Conservation (phyloP, 2,113 vertebrate genomes). For the Lycocorax pyrrhopterus region DNA sequence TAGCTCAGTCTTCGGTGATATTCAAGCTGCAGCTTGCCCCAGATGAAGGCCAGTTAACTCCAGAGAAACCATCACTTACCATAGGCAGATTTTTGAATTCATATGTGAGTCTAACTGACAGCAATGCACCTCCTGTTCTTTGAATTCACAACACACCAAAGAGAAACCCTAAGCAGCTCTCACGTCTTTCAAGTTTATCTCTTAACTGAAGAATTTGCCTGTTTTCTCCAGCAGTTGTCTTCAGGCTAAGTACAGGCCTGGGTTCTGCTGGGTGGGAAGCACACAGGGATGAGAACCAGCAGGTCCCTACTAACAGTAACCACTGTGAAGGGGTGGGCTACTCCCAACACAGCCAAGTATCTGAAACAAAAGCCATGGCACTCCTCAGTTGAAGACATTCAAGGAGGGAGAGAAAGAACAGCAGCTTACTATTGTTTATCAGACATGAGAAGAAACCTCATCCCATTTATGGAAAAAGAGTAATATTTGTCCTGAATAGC, state of each 20-base stretch:
- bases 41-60: not conserved
- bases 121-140: not conserved
- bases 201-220: constrained; percentile 18
- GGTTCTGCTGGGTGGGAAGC: not conserved
- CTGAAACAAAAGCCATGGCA: not conserved
- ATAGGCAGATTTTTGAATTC: not conserved
- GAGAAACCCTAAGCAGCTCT: not conserved
- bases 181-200: constrained; percentile 41
- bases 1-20: not conserved
- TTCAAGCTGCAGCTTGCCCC: constrained; percentile 28
- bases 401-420: not conserved
- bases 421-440: not conserved
- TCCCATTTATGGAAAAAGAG: not conserved
- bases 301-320: not conserved
- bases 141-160: not conserved
- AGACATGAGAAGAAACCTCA: not conserved
- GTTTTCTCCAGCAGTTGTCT: not conserved
- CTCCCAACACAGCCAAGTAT: not conserved
- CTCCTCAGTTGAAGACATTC: not conserved
- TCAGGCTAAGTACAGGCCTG: not conserved
- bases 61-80: not conserved
- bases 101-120: not conserved
- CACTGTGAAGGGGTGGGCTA: not conserved
- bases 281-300: not conserved
- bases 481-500: not conserved